Conservation (phyloP, 92 coral and sea anemone genomes). For the Paramuricea clavata region DNA sequence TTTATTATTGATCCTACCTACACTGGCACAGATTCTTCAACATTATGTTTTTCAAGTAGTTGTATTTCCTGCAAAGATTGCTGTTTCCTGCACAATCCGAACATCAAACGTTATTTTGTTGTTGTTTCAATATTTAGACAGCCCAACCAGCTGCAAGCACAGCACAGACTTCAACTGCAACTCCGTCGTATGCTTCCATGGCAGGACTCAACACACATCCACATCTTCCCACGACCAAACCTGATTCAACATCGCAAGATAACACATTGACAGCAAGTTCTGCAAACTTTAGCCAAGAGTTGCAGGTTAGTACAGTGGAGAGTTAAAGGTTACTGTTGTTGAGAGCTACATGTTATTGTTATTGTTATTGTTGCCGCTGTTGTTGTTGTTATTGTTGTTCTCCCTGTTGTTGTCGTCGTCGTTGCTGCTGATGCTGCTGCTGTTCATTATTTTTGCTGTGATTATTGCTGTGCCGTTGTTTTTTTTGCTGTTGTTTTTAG, state of each 20-base stretch:
- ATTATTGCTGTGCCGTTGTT: no score
- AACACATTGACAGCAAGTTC: conserved; percentile 84
- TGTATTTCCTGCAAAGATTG: no score
- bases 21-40: no score
- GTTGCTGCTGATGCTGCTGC: no score
- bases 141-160: conserved; percentile 75
- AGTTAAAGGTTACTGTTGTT: no score
- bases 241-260: conserved; percentile 30
- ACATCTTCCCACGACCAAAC: conserved; percentile 47
- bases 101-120: not conserved
- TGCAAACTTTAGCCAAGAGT: conserved; percentile 87
- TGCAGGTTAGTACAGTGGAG: conserved; percentile 70
- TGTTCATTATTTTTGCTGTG: no score
- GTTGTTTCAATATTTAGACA: not conserved
- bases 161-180: conserved; percentile 70
- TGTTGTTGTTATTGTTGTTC: no score
- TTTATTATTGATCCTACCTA: no score
- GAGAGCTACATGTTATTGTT: not conserved
- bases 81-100: no score
- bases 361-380: not conserved
- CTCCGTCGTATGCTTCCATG: conserved; percentile 88
- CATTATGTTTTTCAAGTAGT: no score
- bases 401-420: no score
- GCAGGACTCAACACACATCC: conserved; percentile 59
- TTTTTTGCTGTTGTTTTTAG: no score